Evolutionary conservation across 2,797 vertebrate species (phyloP).

Genomic region (Notolepis coatsorum): DNA sequence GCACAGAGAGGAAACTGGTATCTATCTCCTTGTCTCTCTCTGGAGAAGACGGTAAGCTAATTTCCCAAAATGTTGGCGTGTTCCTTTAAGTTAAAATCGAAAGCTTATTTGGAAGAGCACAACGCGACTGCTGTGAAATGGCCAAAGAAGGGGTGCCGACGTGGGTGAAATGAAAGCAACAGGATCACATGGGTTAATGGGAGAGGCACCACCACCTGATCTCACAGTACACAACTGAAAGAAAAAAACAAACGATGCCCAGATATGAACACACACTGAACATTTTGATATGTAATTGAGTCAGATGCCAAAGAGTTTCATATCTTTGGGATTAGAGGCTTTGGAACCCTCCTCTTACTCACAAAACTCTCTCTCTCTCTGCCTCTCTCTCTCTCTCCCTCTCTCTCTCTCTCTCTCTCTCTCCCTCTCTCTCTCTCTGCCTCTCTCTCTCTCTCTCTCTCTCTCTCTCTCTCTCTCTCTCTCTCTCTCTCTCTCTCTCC

Average conservation of each 20-base stretch:
- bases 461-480: not conserved
- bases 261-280: not conserved
- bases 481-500: slow-evolving; percentile 5
- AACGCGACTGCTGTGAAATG: too few species aligned
- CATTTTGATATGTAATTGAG: not conserved
- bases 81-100: too few species aligned
- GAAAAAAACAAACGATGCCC: not conserved
- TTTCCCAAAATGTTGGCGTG: too few species aligned
- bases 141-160: not conserved
- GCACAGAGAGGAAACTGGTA: too few species aligned
- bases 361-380: not conserved
- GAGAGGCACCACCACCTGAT: not conserved
- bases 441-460: too few species aligned
- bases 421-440: not conserved
- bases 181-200: not conserved
- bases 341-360: not conserved
- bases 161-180: not conserved
- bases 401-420: not conserved
- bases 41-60: too few species aligned
- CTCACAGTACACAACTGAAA: not conserved
- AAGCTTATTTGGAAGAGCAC: too few species aligned
- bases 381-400: not conserved
- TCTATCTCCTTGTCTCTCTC: too few species aligned
- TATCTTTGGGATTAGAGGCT: slow-evolving; percentile 2
- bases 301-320: not conserved